Evolutionary conservation across 1,140 invertebrate species (phyloP).

Genomic region (Brachionus rubens): DNA sequence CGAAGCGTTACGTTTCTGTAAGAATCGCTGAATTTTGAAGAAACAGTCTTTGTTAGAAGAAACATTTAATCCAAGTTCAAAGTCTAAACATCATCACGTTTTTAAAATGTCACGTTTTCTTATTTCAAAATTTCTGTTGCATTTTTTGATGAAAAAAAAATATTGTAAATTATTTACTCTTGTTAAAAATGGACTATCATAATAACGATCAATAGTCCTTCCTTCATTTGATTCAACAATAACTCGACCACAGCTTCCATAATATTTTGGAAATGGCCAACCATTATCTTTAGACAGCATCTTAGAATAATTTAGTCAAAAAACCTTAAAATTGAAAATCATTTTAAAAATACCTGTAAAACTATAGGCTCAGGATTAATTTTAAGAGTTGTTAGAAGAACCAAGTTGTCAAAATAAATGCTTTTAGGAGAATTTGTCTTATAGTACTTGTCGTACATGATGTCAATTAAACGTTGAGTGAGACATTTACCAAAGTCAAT

Average conservation of each 20-base stretch:
- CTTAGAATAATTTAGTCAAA: background rate
- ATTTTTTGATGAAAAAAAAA: background rate
- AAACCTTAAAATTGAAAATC: background rate
- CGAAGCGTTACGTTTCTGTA: too few species aligned
- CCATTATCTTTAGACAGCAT: background rate
- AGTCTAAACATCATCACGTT: too few species aligned
- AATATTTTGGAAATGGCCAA: slow-evolving; percentile 26
- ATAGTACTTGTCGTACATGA: background rate
- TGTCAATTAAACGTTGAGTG: background rate
- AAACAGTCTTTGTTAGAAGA: too few species aligned
- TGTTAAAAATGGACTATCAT: background rate
- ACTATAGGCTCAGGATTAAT: slow-evolving; percentile 40
- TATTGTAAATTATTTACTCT: background rate
- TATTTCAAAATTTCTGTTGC: too few species aligned
- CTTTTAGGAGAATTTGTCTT: background rate
- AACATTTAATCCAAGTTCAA: too few species aligned
- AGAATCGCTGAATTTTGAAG: too few species aligned
- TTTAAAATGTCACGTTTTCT: too few species aligned
- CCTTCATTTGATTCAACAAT: slow-evolving; percentile 10
- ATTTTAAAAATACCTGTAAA: background rate
- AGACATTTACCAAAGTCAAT: slow-evolving; percentile 19
- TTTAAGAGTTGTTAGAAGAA: slow-evolving; percentile 1
- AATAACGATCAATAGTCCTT: slow-evolving; percentile 4
- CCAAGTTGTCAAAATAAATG: background rate
- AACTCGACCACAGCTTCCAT: slow-evolving; percentile 19